These are phyloP conservation scores for Anniella stebbinsi DNA, from an alignment of 2,797 vertebrate genomes.

Conservation along the genomic window DNA sequence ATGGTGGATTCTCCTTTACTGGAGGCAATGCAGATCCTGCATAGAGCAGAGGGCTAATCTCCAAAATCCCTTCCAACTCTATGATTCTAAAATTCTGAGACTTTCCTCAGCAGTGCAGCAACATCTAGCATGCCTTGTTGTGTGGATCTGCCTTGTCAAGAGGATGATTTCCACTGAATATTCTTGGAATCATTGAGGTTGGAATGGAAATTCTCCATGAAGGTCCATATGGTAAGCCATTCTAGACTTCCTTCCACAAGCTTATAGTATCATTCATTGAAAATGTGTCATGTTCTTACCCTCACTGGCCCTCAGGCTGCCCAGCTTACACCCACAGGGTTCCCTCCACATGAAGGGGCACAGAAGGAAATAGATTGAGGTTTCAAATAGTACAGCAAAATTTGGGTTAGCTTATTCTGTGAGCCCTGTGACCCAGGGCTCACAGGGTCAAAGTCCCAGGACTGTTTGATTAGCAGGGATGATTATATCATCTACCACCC, in stretches of 20 bases:
- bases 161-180: not conserved
- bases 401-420: not conserved
- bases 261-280: not conserved
- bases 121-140: not conserved
- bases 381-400: not conserved
- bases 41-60: too few species aligned
- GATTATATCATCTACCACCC: too few species aligned
- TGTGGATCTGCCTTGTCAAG: not conserved
- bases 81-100: too few species aligned
- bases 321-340: not conserved
- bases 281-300: not conserved
- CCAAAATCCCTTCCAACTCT: too few species aligned
- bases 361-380: too few species aligned
- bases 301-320: too few species aligned
- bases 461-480: too few species aligned
- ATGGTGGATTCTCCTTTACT: not conserved
- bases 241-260: not conserved
- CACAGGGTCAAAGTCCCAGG: too few species aligned
- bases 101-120: too few species aligned
- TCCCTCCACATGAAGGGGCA: not conserved
- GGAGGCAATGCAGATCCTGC: too few species aligned
- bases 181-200: not conserved
- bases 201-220: not conserved
- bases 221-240: not conserved
- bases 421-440: too few species aligned